Conservation (phyloP, 1,140 invertebrate species). For the Bombus huntii region DNA sequence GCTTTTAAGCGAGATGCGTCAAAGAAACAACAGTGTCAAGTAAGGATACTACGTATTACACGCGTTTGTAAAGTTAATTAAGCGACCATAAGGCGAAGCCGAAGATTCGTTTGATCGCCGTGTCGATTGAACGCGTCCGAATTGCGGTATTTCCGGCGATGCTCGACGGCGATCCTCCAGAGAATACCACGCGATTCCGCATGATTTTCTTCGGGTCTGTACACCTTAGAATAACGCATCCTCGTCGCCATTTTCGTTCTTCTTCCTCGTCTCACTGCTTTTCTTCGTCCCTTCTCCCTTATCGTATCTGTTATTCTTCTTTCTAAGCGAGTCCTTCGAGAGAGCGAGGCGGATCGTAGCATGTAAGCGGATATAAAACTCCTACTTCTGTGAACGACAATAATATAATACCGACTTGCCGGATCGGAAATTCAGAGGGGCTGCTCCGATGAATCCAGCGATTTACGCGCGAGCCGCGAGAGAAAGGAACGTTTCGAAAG, state of each 20-base stretch:
- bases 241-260: constrained; percentile 27
- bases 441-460: constrained; percentile 47
- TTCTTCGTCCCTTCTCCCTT: not conserved
- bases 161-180: constrained; percentile 42
- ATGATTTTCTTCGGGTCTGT: not conserved
- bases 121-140: constrained; percentile 22
- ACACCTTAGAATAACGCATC: not conserved
- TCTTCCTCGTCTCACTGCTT: not conserved
- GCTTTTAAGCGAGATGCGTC: constrained; percentile 9
- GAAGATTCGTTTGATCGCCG: constrained; percentile 33
- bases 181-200: constrained; percentile 3
- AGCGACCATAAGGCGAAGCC: constrained; percentile 48
- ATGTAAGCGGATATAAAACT: constrained; percentile 72
- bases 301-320: not conserved
- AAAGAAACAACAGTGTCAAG: constrained; percentile 18
- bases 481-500: not conserved
- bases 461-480: not conserved
- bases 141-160: constrained; percentile 17
- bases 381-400: constrained; percentile 75
- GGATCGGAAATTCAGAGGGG: constrained; percentile 40
- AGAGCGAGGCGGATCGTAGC: constrained; percentile 55
- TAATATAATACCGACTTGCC: constrained; percentile 65
- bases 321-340: constrained; percentile 42
- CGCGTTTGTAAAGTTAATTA: constrained; percentile 47
- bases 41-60: constrained; percentile 30